Conservation (phyloP, 2,797 vertebrate genomes). For the Sebastiscus tertius region DNA sequence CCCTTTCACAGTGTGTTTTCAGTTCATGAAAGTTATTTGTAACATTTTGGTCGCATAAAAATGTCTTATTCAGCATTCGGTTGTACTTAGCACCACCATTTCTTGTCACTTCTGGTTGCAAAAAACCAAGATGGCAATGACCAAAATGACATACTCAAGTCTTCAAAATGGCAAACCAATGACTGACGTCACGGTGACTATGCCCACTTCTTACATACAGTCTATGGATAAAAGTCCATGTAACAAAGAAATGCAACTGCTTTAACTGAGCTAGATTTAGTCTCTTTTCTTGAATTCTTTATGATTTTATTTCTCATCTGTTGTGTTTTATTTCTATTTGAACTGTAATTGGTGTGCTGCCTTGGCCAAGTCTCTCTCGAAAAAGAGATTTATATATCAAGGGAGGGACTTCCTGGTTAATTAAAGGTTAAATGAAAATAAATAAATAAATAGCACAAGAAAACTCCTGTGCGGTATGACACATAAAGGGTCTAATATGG, state of each 20-base stretch:
- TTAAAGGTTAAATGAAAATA: neutral
- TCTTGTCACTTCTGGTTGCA: too few relatives aligned
- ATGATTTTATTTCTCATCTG: neutral
- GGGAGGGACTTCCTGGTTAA: neutral
- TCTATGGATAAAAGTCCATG: neutral
- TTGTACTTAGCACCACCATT: too few relatives aligned
- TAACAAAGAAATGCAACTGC: neutral
- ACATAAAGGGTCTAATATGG: slow-evolving; percentile 11
- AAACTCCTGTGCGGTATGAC: slow-evolving; percentile 16
- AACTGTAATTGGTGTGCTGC: neutral
- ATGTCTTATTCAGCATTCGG: too few relatives aligned
- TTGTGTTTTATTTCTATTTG: neutral
- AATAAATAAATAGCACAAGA: slow-evolving; percentile 9
- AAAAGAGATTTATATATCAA: neutral
- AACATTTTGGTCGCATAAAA: fast-evolving
- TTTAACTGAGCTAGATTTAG: too few relatives aligned
- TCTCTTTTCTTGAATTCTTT: neutral
- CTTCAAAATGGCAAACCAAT: neutral
- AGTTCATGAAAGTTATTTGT: neutral
- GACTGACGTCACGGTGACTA: fast-evolving
- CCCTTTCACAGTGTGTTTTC: neutral
- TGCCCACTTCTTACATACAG: neutral
- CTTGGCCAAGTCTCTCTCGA: neutral
- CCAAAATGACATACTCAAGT: fast-evolving
- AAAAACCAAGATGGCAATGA: fast-evolving